phyloP scores from a whole-genome alignment of 2,888 invertebrate species.

The Noctua janthe region DNA sequence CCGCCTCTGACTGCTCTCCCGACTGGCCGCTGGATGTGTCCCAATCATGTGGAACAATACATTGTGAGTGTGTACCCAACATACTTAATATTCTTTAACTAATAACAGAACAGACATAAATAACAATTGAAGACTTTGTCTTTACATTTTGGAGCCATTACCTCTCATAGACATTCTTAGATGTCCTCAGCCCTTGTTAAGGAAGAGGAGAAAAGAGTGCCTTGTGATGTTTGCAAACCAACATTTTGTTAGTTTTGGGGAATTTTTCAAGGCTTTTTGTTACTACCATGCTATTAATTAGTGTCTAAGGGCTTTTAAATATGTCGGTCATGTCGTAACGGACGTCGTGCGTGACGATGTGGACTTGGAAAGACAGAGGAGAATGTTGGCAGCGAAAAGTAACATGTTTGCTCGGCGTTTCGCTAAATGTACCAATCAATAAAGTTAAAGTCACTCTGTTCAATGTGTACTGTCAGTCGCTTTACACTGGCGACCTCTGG shows the following conservation, averaged over 20 bases:
- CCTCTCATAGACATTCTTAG: background rate
- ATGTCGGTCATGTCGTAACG: no score
- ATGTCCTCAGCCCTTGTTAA: background rate
- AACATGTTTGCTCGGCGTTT: no score
- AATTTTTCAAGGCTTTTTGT: no score
- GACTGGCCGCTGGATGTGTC: constrained; percentile 99
- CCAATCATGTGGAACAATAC: constrained; percentile 98
- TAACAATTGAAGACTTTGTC: background rate
- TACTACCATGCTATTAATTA: background rate
- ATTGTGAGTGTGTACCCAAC: constrained; percentile 90
- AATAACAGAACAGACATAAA: background rate
- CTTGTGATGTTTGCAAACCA: background rate
- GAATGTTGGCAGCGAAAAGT: no score
- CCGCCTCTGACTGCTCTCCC: constrained; percentile 97
- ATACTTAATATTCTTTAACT: background rate
- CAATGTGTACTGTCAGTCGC: no score
- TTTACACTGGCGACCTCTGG: no score
- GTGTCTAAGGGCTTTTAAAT: background rate
- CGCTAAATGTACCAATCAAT: no score
- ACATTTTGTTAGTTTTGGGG: background rate
- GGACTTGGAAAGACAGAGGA: no score
- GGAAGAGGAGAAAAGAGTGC: background rate
- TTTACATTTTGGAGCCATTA: background rate
- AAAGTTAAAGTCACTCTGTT: no score
- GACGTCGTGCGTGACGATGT: no score